Evolutionary conservation across 2,888 invertebrate species (phyloP).

Genomic region (Orgyia antiqua): DNA sequence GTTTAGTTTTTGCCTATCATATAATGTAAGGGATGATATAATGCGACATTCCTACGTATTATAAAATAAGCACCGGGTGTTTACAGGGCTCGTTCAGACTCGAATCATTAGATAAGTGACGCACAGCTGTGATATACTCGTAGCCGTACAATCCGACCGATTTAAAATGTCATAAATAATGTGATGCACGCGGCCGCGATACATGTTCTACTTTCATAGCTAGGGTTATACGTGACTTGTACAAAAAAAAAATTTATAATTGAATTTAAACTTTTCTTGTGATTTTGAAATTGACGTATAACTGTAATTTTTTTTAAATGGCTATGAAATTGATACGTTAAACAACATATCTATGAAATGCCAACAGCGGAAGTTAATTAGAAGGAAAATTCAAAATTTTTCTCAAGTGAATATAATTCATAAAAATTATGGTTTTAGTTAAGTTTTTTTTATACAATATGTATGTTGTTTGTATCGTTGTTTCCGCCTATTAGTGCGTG

Average conservation of each 20-base stretch:
- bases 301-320: no score
- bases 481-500: conserved; percentile 38
- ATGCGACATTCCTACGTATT: conserved; percentile 12
- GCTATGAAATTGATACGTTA: conserved; percentile 8
- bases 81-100: conserved; percentile 55
- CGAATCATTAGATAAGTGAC: conserved; percentile 60
- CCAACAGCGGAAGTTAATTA: no score
- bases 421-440: no score
- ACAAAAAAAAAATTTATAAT: conserved; percentile 12
- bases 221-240: conserved; percentile 21
- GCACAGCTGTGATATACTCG: conserved; percentile 68
- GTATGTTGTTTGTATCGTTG: conserved; percentile 21
- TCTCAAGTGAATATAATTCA: neutral
- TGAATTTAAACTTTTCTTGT: conserved; percentile 8
- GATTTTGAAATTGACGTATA: no score
- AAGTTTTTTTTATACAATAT: neutral
- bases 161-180: conserved; percentile 32
- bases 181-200: conserved; percentile 28
- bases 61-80: conserved; percentile 55
- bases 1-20: no score
- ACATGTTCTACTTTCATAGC: conserved; percentile 18
- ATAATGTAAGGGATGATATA: conserved; percentile 6
- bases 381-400: no score
- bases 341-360: conserved; percentile 7
- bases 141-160: conserved; percentile 47